Percentiles rank a stretch among this genome's conserved stretches.
These are phyloP conservation scores for Myodes glareolus DNA, from an alignment of 2,113 vertebrate species.

Conservation along the genomic window DNA sequence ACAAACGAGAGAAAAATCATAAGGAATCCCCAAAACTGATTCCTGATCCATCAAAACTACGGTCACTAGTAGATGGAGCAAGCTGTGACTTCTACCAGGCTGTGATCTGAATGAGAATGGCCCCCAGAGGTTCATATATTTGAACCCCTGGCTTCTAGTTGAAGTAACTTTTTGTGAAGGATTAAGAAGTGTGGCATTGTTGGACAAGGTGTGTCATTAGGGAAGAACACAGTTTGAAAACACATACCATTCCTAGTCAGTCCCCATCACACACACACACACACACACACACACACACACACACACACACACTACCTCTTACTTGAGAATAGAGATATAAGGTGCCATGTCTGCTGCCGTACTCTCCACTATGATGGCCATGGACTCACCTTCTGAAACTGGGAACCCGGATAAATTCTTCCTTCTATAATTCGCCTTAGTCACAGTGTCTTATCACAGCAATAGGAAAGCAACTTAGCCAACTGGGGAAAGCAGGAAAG, in stretches of 20 bases:
- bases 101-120: neutral
- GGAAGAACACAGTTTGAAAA: neutral
- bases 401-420: neutral
- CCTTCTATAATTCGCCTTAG: neutral
- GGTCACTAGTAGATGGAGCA: neutral
- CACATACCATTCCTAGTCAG: neutral
- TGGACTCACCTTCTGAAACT: neutral
- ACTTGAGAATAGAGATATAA: neutral
- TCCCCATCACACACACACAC: too few species aligned
- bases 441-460: neutral
- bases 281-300: too few species aligned
- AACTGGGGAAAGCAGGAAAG: neutral
- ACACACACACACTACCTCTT: neutral
- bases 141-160: neutral
- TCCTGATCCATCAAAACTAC: neutral
- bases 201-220: too few species aligned
- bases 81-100: too few species aligned
- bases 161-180: neutral
- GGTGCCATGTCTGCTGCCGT: too few species aligned
- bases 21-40: neutral
- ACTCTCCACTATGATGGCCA: neutral
- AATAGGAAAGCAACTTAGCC: neutral
- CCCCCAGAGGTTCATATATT: neutral
- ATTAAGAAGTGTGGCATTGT: neutral
- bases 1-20: neutral